Conservation (phyloP, 2,113 vertebrate genomes). For the Ictalurus punctatus region DNA sequence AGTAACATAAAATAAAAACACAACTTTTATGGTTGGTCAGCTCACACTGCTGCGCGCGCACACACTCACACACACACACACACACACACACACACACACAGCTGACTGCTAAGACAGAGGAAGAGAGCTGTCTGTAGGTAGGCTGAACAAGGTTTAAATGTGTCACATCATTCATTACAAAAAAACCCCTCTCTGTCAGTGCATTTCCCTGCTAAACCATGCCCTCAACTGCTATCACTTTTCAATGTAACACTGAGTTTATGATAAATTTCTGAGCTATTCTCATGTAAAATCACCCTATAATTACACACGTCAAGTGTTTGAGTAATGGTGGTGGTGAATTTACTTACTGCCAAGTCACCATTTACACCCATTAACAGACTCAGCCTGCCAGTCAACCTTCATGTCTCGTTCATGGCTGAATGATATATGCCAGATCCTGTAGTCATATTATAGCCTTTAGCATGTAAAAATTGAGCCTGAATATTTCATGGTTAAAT, state of each 20-base stretch:
- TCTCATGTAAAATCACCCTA: slow-evolving; percentile 7
- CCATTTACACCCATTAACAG: slow-evolving; percentile 49
- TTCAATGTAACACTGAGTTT: neutral
- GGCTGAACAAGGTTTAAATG: neutral
- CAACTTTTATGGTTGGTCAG: neutral
- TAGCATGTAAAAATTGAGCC: slow-evolving; percentile 26
- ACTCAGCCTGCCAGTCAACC: slow-evolving; percentile 30
- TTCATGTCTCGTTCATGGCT: neutral
- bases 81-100: neutral
- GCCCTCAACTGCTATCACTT: neutral
- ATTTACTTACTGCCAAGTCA: slow-evolving; percentile 22
- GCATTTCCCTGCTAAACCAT: neutral
- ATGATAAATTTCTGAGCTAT: slow-evolving; percentile 3
- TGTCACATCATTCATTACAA: neutral
- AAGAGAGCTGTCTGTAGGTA: neutral
- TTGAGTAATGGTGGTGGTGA: slow-evolving; percentile 36
- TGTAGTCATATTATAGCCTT: slow-evolving; percentile 24
- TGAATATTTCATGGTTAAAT: slow-evolving; percentile 12
- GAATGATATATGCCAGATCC: slow-evolving; percentile 39
- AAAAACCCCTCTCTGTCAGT: neutral
- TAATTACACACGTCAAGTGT: slow-evolving; percentile 12
- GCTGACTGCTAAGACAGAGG: neutral
- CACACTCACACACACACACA: neutral
- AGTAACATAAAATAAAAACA: neutral
- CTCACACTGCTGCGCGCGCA: neutral